Evolutionary conservation across 1,140 invertebrate genomes (phyloP).

Genomic region (Pollicipes pollicipes): DNA sequence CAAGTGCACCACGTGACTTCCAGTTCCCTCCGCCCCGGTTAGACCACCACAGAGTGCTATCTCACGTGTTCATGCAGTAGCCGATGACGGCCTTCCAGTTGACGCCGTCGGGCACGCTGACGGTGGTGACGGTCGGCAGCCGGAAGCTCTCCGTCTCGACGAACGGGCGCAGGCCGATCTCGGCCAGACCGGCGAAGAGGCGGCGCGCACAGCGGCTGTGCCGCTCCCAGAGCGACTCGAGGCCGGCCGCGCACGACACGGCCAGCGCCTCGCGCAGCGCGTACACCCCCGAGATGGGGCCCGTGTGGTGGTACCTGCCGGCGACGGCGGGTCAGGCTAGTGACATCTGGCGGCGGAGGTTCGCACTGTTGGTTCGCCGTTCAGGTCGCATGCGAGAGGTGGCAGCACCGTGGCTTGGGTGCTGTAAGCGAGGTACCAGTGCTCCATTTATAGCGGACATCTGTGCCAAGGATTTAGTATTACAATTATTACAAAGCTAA

Average conservation of each 20-base stretch:
- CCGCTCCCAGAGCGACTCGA: conserved; percentile 45
- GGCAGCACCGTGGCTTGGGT: too few species aligned
- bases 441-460: too few species aligned
- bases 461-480: too few species aligned
- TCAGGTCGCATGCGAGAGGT: too few species aligned
- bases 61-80: conserved; percentile 52
- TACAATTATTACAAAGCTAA: too few species aligned
- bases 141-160: conserved; percentile 46
- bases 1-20: too few species aligned
- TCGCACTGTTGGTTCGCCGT: too few species aligned
- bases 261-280: conserved; percentile 55
- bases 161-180: conserved; percentile 44
- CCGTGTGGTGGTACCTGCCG: conserved; percentile 61
- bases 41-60: too few species aligned
- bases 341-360: too few species aligned
- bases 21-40: too few species aligned
- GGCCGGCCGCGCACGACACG: conserved; percentile 48
- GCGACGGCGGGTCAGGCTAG: not conserved
- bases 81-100: conserved; percentile 45
- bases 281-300: conserved; percentile 51
- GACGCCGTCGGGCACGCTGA: conserved; percentile 48
- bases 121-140: conserved; percentile 52
- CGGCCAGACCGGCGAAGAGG: conserved; percentile 34
- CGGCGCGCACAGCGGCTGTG: conserved; percentile 40
- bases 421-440: too few species aligned